Evolutionary conservation across 2,113 vertebrate genomes (phyloP).

Genomic region (Geococcyx californianus): DNA sequence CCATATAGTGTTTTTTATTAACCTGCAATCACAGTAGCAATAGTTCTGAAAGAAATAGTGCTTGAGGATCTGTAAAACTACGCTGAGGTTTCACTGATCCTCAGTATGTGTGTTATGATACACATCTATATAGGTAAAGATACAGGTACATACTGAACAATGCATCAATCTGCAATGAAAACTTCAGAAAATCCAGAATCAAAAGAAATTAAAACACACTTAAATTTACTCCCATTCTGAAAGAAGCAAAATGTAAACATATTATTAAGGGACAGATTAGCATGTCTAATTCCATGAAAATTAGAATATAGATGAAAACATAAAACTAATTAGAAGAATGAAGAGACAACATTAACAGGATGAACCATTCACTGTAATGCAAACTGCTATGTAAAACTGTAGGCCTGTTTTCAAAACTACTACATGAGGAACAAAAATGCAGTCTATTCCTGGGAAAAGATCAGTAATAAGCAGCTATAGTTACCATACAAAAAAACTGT

Average conservation of each 20-base stretch:
- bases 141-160: neutral
- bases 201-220: neutral
- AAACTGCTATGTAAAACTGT: neutral
- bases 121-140: neutral
- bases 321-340: conserved; percentile 30
- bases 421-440: neutral
- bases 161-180: neutral
- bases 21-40: neutral
- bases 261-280: conserved; percentile 19
- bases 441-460: neutral
- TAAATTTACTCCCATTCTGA: neutral
- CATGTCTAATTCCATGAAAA: conserved; percentile 35
- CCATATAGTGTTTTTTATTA: neutral
- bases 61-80: neutral
- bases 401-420: neutral
- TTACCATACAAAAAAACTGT: neutral
- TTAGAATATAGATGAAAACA: conserved; percentile 16
- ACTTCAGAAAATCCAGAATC: neutral
- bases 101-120: neutral
- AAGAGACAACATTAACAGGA: neutral
- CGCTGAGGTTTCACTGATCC: neutral
- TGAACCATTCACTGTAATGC: neutral
- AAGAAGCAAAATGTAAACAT: conserved; percentile 30
- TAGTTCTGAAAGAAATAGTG: conserved; percentile 4
- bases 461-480: neutral